Conservation (phyloP, 2,888 invertebrate species). For the Brachypalpus laphriformis region DNA sequence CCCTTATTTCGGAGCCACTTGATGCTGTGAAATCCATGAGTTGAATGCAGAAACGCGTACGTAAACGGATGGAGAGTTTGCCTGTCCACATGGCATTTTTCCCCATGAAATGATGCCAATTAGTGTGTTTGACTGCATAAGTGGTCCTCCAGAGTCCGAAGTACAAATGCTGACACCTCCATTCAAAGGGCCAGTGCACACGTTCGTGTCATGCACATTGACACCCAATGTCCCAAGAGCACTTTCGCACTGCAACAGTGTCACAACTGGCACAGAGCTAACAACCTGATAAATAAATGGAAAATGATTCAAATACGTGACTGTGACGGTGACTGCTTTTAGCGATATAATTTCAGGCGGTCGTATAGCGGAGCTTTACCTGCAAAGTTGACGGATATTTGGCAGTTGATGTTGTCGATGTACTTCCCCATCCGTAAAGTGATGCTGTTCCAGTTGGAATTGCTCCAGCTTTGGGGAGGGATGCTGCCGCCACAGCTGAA, state of each 20-base stretch:
- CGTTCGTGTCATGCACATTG: constrained; percentile 80
- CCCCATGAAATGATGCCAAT: constrained; percentile 85
- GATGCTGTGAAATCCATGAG: constrained; percentile 79
- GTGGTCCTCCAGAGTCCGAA: constrained; percentile 81
- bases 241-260: constrained; percentile 79
- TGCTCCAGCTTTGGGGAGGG: constrained; percentile 78
- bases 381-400: constrained; percentile 32
- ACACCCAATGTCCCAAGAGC: constrained; percentile 78
- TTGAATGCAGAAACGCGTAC: constrained; percentile 83
- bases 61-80: constrained; percentile 83
- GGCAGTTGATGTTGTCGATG: constrained; percentile 79
- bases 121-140: constrained; percentile 78
- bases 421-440: constrained; percentile 82
- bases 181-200: constrained; percentile 80
- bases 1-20: constrained; percentile 5
- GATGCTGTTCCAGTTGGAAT: constrained; percentile 79
- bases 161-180: constrained; percentile 81
- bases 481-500: constrained; percentile 78
- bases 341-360: background rate
- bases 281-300: constrained; percentile 76
- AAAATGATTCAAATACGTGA: background rate
- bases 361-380: background rate
- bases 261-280: constrained; percentile 79
- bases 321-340: background rate
- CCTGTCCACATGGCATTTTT: constrained; percentile 82